Percentiles rank a stretch among this genome's conserved stretches.
phyloP scores from a whole-genome alignment of 53 echinoderm and acorn worm species.

The Holothuria leucospilota region DNA sequence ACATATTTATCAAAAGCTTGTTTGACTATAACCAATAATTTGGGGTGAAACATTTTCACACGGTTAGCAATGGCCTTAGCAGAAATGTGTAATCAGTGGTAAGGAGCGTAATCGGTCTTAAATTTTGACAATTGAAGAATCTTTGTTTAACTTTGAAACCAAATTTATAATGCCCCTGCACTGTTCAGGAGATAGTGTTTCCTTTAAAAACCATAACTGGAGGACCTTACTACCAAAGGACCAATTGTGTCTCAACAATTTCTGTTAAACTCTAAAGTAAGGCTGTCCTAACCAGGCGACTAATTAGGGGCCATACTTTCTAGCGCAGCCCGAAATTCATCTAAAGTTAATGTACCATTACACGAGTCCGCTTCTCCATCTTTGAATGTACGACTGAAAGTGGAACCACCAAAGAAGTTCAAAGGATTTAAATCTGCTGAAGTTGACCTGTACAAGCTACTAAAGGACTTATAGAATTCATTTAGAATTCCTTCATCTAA shows the following conservation, averaged over 20 bases:
- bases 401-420: background rate
- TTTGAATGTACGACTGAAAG: background rate
- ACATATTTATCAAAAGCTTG: too few relatives aligned
- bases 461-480: background rate
- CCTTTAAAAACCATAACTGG: too few relatives aligned
- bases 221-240: too few relatives aligned
- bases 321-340: background rate
- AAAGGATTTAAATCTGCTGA: background rate
- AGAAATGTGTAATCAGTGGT: too few relatives aligned
- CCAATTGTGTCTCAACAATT: background rate
- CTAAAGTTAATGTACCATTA: background rate
- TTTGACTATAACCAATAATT: too few relatives aligned
- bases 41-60: too few relatives aligned
- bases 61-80: too few relatives aligned
- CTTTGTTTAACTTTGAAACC: too few relatives aligned
- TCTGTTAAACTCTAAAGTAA: background rate
- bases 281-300: background rate
- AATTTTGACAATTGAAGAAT: too few relatives aligned
- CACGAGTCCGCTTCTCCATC: background rate
- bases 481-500: background rate
- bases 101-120: too few relatives aligned
- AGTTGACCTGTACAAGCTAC: background rate
- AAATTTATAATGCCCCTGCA: too few relatives aligned
- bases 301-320: background rate
- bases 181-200: too few relatives aligned